Conservation (phyloP, 2,113 vertebrate genomes). For the Xerus inauris region DNA sequence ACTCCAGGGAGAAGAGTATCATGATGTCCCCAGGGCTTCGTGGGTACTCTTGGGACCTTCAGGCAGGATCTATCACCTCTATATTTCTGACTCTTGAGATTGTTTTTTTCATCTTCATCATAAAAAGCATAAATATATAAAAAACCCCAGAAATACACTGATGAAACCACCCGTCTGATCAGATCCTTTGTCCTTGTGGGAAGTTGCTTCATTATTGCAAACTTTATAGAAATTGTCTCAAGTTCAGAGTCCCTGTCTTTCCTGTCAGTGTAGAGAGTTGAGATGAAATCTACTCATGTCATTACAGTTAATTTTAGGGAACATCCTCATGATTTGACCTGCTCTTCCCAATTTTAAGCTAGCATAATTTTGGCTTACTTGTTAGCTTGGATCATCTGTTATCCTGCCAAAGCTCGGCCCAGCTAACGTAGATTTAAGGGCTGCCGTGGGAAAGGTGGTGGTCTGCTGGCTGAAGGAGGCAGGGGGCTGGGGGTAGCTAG, state of each 20-base stretch:
- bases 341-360: neutral
- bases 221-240: constrained; percentile 7
- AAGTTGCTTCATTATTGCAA: neutral
- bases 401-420: neutral
- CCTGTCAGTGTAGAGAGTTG: neutral
- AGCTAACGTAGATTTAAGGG: neutral
- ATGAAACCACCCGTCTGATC: neutral
- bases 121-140: neutral
- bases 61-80: neutral
- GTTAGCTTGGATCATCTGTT: neutral
- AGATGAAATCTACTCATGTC: neutral
- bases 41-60: neutral
- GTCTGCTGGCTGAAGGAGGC: neutral
- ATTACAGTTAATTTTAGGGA: neutral
- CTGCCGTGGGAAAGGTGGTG: neutral
- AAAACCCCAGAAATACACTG: neutral
- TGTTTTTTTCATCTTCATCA: neutral
- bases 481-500: neutral
- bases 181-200: neutral
- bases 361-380: neutral
- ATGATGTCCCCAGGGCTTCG: neutral
- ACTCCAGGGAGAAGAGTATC: too few relatives aligned
- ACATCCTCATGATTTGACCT: neutral
- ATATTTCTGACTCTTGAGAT: neutral
- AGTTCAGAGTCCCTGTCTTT: neutral